phyloP scores from a whole-genome alignment of 1,140 invertebrate genomes.

The Drosophila bipectinata region DNA sequence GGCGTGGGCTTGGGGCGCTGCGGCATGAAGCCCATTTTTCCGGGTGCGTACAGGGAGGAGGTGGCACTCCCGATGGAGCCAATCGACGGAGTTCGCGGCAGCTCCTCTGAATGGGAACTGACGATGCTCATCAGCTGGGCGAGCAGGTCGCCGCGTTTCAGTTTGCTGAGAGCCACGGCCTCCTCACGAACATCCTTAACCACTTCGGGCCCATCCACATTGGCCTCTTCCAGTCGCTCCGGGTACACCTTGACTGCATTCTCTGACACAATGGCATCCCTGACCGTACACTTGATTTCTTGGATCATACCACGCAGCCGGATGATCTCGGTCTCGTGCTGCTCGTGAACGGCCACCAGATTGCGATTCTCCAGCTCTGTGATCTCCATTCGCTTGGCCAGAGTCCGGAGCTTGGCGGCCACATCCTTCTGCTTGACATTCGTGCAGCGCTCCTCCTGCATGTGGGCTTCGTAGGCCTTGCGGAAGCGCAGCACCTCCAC shows the following conservation, averaged over 20 bases:
- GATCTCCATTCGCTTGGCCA: slow-evolving; percentile 87
- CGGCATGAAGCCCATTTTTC: slow-evolving; percentile 85
- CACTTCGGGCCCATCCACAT: slow-evolving; percentile 33
- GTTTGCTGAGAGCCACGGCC: slow-evolving; percentile 79
- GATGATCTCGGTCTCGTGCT: slow-evolving; percentile 85
- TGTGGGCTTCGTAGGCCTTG: slow-evolving; percentile 59
- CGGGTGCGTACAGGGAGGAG: slow-evolving; percentile 84
- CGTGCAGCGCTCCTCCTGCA: slow-evolving; percentile 47
- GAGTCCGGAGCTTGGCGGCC: slow-evolving; percentile 84
- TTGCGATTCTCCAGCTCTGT: slow-evolving; percentile 84
- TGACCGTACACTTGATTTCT: slow-evolving; percentile 86
- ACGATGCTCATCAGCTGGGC: slow-evolving; percentile 85
- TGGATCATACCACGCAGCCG: slow-evolving; percentile 86
- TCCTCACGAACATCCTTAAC: slow-evolving; percentile 59
- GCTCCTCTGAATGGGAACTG: slow-evolving; percentile 61
- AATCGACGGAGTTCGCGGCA: slow-evolving; percentile 58
- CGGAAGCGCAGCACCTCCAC: slow-evolving; percentile 62
- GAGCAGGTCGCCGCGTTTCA: slow-evolving; percentile 85
- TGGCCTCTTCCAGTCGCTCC: slow-evolving; percentile 36
- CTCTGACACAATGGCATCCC: slow-evolving; percentile 85
- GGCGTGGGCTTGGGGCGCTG: slow-evolving; percentile 78
- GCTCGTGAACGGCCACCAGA: slow-evolving; percentile 84
- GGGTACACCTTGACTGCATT: slow-evolving; percentile 83
- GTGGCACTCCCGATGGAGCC: slow-evolving; percentile 79
- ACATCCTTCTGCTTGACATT: slow-evolving; percentile 76